Evolutionary conservation across 2,888 invertebrate genomes (phyloP).

Genomic region (Scelioninae gen. 2): DNA sequence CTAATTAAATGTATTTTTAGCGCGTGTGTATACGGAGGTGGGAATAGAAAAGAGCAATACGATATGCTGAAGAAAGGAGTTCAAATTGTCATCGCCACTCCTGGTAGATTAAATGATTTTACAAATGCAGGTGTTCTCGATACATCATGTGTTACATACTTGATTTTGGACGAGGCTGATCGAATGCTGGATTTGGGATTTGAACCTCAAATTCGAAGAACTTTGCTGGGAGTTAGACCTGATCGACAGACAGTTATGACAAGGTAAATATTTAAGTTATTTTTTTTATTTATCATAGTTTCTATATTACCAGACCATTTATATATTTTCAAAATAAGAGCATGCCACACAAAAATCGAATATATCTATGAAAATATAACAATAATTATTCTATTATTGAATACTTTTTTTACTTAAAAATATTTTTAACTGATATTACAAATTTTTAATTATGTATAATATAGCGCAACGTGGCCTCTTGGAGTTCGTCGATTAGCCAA

Average conservation of each 20-base stretch:
- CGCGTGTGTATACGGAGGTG: slow-evolving; percentile 95
- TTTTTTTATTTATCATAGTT: not conserved
- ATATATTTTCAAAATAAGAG: too few relatives aligned
- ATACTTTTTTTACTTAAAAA: too few relatives aligned
- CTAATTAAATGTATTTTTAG: slow-evolving; percentile 73
- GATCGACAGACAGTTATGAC: slow-evolving; percentile 98
- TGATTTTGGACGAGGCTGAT: slow-evolving; percentile 95
- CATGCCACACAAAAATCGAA: too few relatives aligned
- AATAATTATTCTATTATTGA: slow-evolving; percentile 5
- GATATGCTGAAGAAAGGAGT: slow-evolving; percentile 85
- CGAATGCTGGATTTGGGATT: slow-evolving; percentile 93
- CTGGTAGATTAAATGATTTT: slow-evolving; percentile 95
- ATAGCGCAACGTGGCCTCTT: slow-evolving; percentile 94
- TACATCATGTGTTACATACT: slow-evolving; percentile 87
- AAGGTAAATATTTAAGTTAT: slow-evolving; percentile 76
- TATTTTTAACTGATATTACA: too few relatives aligned
- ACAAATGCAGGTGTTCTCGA: slow-evolving; percentile 82
- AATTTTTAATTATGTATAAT: too few relatives aligned
- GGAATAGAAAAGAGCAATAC: slow-evolving; percentile 87
- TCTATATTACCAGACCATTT: too few relatives aligned
- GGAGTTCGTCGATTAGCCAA: slow-evolving; percentile 90
- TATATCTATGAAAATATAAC: too few relatives aligned
- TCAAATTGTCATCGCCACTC: slow-evolving; percentile 96
- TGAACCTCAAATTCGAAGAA: slow-evolving; percentile 91
- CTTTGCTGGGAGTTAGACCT: slow-evolving; percentile 87